These are phyloP conservation scores for Pipistrellus pipistrellus DNA, from an alignment of 2,797 vertebrate genomes.

Conservation along the genomic window DNA sequence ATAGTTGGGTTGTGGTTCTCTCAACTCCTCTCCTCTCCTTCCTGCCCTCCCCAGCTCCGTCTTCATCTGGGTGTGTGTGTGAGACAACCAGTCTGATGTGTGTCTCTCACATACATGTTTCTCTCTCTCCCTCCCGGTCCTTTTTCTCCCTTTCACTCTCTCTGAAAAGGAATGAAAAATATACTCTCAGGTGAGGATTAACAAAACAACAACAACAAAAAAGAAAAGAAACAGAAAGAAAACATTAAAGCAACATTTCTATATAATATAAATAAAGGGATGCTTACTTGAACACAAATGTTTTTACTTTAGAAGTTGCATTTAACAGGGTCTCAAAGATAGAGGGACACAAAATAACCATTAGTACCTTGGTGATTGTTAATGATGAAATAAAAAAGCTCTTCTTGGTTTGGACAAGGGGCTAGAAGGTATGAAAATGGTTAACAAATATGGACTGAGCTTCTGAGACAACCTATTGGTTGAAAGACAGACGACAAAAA, in stretches of 20 bases:
- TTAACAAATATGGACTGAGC: background rate
- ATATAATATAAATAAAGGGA: background rate
- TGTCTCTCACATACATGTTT: too few species aligned
- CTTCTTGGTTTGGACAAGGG: background rate
- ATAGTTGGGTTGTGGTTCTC: too few species aligned
- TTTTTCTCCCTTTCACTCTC: too few species aligned
- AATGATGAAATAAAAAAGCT: background rate
- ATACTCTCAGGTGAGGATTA: too few species aligned
- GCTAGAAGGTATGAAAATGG: background rate
- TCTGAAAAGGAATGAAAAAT: too few species aligned
- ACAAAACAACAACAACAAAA: too few species aligned
- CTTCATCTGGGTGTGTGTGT: too few species aligned
- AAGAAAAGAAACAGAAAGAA: background rate
- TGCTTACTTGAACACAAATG: background rate
- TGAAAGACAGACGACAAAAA: background rate
- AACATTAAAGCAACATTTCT: background rate
- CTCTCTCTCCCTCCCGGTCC: too few species aligned
- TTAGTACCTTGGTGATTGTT: background rate
- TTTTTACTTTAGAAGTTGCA: background rate
- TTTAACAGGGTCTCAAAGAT: background rate
- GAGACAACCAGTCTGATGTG: too few species aligned
- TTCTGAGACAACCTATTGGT: background rate
- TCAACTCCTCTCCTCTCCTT: too few species aligned
- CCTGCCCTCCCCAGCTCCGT: too few species aligned
- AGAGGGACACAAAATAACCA: background rate